phyloP scores from a whole-genome alignment of 2,888 invertebrate species.

The Odontocolon sp. region DNA sequence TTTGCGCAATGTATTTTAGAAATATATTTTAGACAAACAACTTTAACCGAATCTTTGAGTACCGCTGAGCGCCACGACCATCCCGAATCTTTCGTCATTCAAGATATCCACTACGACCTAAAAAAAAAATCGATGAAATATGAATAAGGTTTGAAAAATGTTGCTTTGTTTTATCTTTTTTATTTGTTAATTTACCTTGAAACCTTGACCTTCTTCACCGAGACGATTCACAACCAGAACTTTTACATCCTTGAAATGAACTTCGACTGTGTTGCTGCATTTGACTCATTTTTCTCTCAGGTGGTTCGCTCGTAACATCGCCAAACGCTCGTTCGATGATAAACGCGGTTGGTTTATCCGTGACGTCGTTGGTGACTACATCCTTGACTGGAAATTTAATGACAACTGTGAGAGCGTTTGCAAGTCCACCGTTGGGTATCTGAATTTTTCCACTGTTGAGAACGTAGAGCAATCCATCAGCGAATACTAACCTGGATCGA shows the following conservation, averaged over 20 bases:
- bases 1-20: constrained; percentile 18
- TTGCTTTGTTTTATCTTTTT: not conserved
- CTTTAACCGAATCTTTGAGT: constrained; percentile 90
- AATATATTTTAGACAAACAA: not conserved
- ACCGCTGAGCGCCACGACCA: constrained; percentile 96
- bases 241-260: constrained; percentile 96
- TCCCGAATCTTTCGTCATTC: constrained; percentile 99
- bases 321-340: constrained; percentile 97
- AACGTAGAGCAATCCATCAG: constrained; percentile 94
- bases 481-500: constrained; percentile 94
- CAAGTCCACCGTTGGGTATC: constrained; percentile 98
- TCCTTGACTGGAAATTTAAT: constrained; percentile 93
- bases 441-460: constrained; percentile 99
- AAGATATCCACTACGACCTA: constrained; percentile 98
- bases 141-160: not conserved
- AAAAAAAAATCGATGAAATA: not conserved
- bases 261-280: constrained; percentile 96
- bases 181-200: constrained; percentile 83
- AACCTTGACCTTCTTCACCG: constrained; percentile 94
- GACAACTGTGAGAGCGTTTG: constrained; percentile 98
- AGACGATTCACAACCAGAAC: constrained; percentile 94
- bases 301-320: constrained; percentile 95
- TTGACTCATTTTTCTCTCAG: constrained; percentile 99
- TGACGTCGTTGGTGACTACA: constrained; percentile 84
- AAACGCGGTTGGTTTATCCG: constrained; percentile 94